phyloP scores from a whole-genome alignment of 2,797 vertebrate species.

The Staurois parvus region DNA sequence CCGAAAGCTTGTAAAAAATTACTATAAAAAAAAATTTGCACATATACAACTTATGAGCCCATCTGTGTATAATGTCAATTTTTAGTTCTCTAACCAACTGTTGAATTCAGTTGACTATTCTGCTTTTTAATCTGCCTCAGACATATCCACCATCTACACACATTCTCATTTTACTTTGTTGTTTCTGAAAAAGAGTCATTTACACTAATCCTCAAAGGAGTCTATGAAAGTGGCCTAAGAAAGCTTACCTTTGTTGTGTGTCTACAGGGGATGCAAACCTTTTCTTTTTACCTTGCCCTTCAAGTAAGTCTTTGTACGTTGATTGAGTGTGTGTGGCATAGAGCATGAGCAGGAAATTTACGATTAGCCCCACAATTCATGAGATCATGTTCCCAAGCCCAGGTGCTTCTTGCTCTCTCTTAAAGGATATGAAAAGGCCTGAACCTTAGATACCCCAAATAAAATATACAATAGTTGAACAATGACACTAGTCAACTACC shows the following conservation, averaged over 20 bases:
- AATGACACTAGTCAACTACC: slow-evolving; percentile 8
- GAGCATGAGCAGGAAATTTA: slow-evolving; percentile 46
- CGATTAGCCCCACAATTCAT: slow-evolving; percentile 31
- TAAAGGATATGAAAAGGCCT: slow-evolving; percentile 28
- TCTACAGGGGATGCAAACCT: slow-evolving; percentile 46
- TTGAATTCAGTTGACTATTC: slow-evolving; percentile 1
- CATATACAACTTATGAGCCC: neutral
- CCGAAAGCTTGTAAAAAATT: neutral
- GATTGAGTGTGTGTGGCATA: slow-evolving; percentile 22
- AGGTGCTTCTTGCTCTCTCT: slow-evolving; percentile 30
- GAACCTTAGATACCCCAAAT: slow-evolving; percentile 20
- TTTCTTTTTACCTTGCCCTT: slow-evolving; percentile 43
- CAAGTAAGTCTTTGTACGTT: slow-evolving; percentile 43
- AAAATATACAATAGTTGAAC: slow-evolving; percentile 18
- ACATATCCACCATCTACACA: slow-evolving; percentile 31
- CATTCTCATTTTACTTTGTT: slow-evolving; percentile 39
- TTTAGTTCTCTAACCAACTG: neutral
- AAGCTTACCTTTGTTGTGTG: slow-evolving; percentile 46
- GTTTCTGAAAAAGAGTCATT: slow-evolving; percentile 29
- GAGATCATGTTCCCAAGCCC: slow-evolving; percentile 43
- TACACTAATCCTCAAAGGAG: slow-evolving; percentile 59
- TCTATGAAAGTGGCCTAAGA: slow-evolving; percentile 32
- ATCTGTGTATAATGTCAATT: neutral
- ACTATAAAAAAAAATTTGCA: neutral
- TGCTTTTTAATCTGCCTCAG: slow-evolving; percentile 23